phyloP scores from a whole-genome alignment of 2,888 invertebrate genomes.

The Homarus gammarus region DNA sequence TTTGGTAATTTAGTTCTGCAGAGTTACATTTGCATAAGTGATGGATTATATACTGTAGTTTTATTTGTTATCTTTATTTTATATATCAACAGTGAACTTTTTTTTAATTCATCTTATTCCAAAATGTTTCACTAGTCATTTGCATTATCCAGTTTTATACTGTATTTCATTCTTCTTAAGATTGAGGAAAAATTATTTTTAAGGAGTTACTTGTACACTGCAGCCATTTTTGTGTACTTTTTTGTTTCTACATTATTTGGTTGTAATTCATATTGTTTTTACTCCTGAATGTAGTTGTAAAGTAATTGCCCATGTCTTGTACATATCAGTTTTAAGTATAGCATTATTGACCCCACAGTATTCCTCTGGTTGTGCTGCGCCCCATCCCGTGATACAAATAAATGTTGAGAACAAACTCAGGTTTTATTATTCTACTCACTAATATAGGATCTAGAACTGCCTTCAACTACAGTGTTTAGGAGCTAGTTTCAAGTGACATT shows the following conservation, averaged over 20 bases:
- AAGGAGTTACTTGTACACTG: not conserved
- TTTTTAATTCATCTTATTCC: not conserved
- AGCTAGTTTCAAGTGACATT: too few relatives aligned
- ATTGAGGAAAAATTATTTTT: not conserved
- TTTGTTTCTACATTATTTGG: slow-evolving; percentile 1
- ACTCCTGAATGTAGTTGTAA: slow-evolving; percentile 19
- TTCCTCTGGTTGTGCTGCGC: slow-evolving; percentile 56
- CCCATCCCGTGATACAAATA: slow-evolving; percentile 54
- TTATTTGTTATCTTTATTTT: not conserved
- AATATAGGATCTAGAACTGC: too few relatives aligned
- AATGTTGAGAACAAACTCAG: slow-evolving; percentile 17
- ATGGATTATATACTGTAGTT: not conserved
- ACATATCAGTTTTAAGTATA: slow-evolving; percentile 47
- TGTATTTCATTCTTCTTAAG: not conserved
- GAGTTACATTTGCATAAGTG: not conserved
- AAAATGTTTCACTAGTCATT: slow-evolving; percentile 36
- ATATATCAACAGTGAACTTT: not conserved
- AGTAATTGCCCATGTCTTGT: slow-evolving; percentile 5
- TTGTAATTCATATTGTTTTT: slow-evolving; percentile 36
- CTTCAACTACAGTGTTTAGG: too few relatives aligned
- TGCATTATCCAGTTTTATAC: too few relatives aligned
- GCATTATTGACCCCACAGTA: slow-evolving; percentile 48
- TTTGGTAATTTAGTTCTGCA: not conserved
- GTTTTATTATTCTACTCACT: not conserved
- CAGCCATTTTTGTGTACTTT: not conserved